Evolutionary conservation across 2,888 invertebrate genomes (phyloP).

Genomic region (Ceramica pisi): DNA sequence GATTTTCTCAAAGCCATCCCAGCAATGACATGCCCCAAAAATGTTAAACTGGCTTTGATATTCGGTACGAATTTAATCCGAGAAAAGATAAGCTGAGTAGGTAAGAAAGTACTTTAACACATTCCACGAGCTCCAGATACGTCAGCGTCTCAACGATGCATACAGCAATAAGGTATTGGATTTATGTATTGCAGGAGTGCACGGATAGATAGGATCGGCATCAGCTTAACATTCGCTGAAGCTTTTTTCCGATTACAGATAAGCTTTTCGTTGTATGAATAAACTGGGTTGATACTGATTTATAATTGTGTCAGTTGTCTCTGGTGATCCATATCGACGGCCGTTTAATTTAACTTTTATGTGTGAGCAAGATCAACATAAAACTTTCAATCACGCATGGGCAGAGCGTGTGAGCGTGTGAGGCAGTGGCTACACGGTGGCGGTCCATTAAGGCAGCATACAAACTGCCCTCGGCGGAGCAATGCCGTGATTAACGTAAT

Average conservation of each 20-base stretch:
- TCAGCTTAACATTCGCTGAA: conserved; percentile 13
- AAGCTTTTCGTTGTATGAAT: conserved; percentile 10
- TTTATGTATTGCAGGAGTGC: conserved; percentile 44
- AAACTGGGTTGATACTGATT: conserved; percentile 2
- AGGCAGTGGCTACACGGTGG: conserved; percentile 62
- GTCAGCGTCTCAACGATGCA: conserved; percentile 58
- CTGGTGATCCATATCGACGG: conserved; percentile 7
- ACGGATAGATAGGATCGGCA: conserved; percentile 17
- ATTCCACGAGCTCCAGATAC: conserved; percentile 51
- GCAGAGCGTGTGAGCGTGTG: conserved; percentile 37
- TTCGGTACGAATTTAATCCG: conserved; percentile 39
- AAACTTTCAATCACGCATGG: conserved; percentile 60
- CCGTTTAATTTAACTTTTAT: conserved; percentile 40
- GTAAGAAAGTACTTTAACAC: conserved; percentile 33
- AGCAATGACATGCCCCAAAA: conserved; percentile 29
- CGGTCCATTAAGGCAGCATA: conserved; percentile 74
- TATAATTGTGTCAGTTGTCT: conserved; percentile 18
- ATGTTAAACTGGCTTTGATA: conserved; percentile 26
- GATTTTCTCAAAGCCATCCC: conserved; percentile 6
- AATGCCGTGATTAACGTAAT: conserved; percentile 85
- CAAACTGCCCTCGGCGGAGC: conserved; percentile 79
- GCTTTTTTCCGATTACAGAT: conserved; percentile 21
- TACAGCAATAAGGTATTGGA: conserved; percentile 55
- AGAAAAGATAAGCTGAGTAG: conserved; percentile 25
- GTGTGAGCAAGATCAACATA: conserved; percentile 45